Evolutionary conservation across 2,888 invertebrate species (phyloP), one percentile per base, ranked within the genome.

Genomic region (Megamerina dolium): DNA sequence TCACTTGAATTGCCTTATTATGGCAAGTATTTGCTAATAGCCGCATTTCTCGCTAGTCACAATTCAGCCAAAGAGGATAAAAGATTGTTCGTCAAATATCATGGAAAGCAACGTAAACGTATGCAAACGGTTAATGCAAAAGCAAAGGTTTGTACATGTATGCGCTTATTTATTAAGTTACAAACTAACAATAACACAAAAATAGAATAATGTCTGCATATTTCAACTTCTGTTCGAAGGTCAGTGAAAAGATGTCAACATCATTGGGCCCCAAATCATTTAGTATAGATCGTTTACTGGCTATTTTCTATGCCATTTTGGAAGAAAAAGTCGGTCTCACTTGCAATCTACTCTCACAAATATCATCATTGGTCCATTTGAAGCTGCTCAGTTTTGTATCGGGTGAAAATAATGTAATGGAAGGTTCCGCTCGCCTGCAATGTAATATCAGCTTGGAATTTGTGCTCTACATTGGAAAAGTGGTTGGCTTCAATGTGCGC

Each of bases 1-100:
- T 82, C 81, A 39, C 76, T 88, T 23, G 87, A 89, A 59, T 64
- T 95, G 4, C 94, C 94, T 0, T 91, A 81, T 63, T 93, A 90
- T 70, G 87, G 90, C 0, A 94, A 94, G 69, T 93, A 81, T 66
- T 75, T 95, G 26, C 73, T 95, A 3, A 87, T 95, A 19, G 90
- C 94, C 6, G 87, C 92, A 1, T 95, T 89, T 65, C 74, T 95
- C 47, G 94, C 94, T 1, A 94, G 94, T 23, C 89, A 93, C 66
- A 94, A 94, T 69, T 88, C 93, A 2, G 80, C 86, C 0, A 88
- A 87, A 56, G 84, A 87, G 54, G 95, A 95, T 64, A 89, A 86
- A 61, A 74, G 87, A 35, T 74, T 94, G 33, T 94, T 92, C 66
- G 80, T 89, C 68, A 92, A 92, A 71, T 71, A 81, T 55, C 83